phyloP scores from a whole-genome alignment of 2,113 vertebrate species.

The Hippocampus abdominalis region DNA sequence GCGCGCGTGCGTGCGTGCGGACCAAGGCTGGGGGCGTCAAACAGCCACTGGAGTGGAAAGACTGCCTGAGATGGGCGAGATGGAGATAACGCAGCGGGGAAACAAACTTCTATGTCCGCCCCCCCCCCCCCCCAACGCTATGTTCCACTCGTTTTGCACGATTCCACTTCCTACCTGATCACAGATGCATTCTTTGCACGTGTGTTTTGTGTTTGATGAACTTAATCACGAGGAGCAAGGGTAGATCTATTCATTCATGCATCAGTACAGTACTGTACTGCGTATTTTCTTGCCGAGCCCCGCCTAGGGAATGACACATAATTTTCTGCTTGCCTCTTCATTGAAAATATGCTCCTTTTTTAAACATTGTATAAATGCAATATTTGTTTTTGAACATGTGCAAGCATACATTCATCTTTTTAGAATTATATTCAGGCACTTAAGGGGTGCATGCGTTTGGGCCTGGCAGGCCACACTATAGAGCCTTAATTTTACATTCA shows the following conservation, averaged over 20 bases:
- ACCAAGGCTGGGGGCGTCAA: conserved; percentile 55
- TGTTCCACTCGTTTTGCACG: conserved; percentile 35
- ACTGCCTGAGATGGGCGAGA: conserved; percentile 69
- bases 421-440: neutral
- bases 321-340: neutral
- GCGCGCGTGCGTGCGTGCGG: conserved; percentile 13
- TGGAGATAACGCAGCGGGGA: conserved; percentile 68
- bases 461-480: conserved; percentile 55
- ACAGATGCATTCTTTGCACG: conserved; percentile 1
- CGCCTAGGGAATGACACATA: conserved; percentile 58
- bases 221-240: conserved; percentile 30
- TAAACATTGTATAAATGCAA: neutral
- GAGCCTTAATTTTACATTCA: conserved; percentile 24
- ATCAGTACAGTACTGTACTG: conserved; percentile 68
- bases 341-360: neutral
- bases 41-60: conserved; percentile 72
- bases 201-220: neutral
- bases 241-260: conserved; percentile 65
- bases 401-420: conserved; percentile 27
- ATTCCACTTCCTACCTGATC: neutral
- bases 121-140: too few relatives aligned
- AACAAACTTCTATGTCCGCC: conserved; percentile 72
- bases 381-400: neutral
- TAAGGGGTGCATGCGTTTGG: conserved; percentile 39
- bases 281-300: conserved; percentile 72